Evolutionary conservation across 2,888 invertebrate genomes (phyloP).

Genomic region (Chymomyza procnemis): DNA sequence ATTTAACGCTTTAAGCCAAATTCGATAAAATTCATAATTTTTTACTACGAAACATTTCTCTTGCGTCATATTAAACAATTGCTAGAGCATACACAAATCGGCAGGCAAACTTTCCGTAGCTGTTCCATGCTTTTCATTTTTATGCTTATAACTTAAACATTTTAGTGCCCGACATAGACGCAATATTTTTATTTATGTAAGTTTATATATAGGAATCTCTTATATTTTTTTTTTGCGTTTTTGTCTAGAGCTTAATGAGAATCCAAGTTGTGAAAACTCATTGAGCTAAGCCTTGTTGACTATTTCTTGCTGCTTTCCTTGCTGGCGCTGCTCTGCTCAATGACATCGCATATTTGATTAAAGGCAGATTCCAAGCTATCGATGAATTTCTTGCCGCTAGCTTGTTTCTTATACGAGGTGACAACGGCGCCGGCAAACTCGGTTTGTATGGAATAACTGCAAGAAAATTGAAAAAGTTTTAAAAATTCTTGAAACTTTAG

Average conservation of each 20-base stretch:
- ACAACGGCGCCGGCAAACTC: slow-evolving; percentile 90
- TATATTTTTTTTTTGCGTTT: background rate
- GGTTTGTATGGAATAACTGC: slow-evolving; percentile 92
- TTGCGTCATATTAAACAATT: background rate
- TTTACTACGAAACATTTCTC: background rate
- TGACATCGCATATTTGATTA: slow-evolving; percentile 81
- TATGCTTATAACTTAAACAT: background rate
- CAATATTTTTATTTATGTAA: background rate
- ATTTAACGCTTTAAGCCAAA: background rate
- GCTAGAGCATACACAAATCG: background rate
- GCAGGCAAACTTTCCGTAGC: background rate
- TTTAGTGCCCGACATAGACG: background rate
- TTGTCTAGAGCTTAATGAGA: background rate
- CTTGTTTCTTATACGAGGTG: slow-evolving; percentile 86
- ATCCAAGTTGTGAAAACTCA: background rate
- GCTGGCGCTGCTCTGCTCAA: slow-evolving; percentile 50
- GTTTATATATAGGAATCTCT: background rate
- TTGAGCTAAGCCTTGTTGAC: background rate
- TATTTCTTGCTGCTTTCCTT: background rate
- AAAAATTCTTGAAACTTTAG: background rate
- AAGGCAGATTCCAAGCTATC: slow-evolving; percentile 86
- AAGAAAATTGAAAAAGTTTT: slow-evolving; percentile 35
- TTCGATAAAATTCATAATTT: background rate
- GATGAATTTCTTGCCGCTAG: slow-evolving; percentile 85
- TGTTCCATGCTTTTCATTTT: background rate